Conservation (phyloP, 2,888 invertebrate species). For the Iphiclides podalirius region DNA sequence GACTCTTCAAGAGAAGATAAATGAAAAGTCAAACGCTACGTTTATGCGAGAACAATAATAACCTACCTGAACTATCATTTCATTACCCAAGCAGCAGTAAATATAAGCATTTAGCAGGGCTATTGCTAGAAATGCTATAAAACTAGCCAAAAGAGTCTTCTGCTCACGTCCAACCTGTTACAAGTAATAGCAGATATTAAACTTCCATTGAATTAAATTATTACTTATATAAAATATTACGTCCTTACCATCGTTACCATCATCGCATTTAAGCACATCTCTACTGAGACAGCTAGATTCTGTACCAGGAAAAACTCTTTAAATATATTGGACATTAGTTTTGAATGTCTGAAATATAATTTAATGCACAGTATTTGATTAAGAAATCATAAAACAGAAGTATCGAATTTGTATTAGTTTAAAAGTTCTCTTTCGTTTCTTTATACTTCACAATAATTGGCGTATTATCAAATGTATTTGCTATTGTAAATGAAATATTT, state of each 20-base stretch:
- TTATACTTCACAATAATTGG: too few relatives aligned
- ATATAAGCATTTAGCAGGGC: conserved; percentile 62
- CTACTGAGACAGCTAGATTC: conserved; percentile 58
- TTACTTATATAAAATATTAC: too few relatives aligned
- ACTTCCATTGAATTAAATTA: too few relatives aligned
- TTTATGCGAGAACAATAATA: background rate
- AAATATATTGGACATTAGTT: conserved; percentile 46
- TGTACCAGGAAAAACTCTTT: conserved; percentile 63
- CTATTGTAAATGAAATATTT: too few relatives aligned
- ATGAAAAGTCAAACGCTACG: too few relatives aligned
- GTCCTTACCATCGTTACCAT: conserved; percentile 59
- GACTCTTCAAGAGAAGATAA: too few relatives aligned
- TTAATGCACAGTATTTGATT: too few relatives aligned
- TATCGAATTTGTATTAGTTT: conserved; percentile 4
- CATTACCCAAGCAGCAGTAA: conserved; percentile 60
- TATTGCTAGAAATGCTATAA: conserved; percentile 46
- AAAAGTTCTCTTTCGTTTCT: too few relatives aligned
- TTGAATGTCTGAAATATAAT: conserved; percentile 49
- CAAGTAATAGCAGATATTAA: too few relatives aligned
- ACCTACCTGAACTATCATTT: conserved; percentile 58
- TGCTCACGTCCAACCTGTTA: conserved; percentile 49
- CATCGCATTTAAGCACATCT: conserved; percentile 61
- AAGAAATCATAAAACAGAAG: too few relatives aligned
- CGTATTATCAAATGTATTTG: too few relatives aligned
- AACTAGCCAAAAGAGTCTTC: conserved; percentile 46